These are phyloP conservation scores for Discoglossus pictus DNA, from an alignment of 2,797 vertebrate species.

Conservation along the genomic window DNA sequence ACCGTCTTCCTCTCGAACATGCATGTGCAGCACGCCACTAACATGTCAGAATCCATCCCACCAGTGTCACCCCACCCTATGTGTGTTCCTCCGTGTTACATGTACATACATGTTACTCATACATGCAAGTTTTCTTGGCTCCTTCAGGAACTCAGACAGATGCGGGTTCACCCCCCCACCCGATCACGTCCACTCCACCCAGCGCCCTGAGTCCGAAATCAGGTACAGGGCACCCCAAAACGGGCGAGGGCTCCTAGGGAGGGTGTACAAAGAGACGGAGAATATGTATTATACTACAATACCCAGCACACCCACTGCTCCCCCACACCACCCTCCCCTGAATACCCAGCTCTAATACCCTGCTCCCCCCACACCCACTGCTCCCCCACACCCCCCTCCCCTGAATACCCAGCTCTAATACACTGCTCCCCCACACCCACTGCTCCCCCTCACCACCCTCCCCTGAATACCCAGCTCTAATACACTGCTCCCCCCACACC, in stretches of 20 bases:
- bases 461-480: too few relatives aligned
- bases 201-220: conserved; percentile 15
- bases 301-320: neutral
- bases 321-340: neutral
- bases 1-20: neutral
- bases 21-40: neutral
- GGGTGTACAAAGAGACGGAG: too few relatives aligned
- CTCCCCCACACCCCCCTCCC: too few relatives aligned
- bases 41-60: conserved; percentile 1
- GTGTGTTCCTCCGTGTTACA: neutral
- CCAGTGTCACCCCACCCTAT: neutral
- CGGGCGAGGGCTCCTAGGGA: neutral
- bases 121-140: conserved; percentile 26
- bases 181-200: neutral
- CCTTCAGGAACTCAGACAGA: conserved; percentile 27
- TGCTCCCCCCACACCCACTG: neutral
- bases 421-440: too few relatives aligned
- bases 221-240: conserved; percentile 15
- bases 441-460: too few relatives aligned
- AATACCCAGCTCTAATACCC: too few relatives aligned
- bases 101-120: neutral
- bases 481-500: neutral
- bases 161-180: conserved; percentile 1
- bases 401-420: too few relatives aligned
- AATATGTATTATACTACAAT: neutral